These are phyloP conservation scores for Saccopteryx bilineata DNA, from an alignment of 2,113 vertebrate species.

Conservation along the genomic window DNA sequence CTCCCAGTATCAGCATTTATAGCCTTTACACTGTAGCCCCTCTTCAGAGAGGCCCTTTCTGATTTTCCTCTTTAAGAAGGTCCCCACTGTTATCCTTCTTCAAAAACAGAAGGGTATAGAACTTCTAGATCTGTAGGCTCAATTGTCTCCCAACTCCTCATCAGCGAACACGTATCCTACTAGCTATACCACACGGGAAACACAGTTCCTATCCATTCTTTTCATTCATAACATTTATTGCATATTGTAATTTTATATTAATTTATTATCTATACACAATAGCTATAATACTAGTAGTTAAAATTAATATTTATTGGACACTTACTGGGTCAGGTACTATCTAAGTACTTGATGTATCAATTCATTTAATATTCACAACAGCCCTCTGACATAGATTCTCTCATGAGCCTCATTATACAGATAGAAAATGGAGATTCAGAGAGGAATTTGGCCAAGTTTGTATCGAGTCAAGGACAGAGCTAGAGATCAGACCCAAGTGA, in stretches of 20 bases:
- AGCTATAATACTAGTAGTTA: conserved; percentile 35
- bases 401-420: background rate
- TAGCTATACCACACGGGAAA: background rate
- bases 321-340: background rate
- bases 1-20: background rate
- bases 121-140: background rate
- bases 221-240: background rate
- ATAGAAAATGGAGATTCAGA: background rate
- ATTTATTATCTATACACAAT: conserved; percentile 1
- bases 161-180: background rate
- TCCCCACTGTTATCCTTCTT: background rate
- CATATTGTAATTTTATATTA: conserved; percentile 49
- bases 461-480: background rate
- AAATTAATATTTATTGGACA: conserved; percentile 29
- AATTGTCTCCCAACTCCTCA: fast-evolving
- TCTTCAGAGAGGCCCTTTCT: background rate
- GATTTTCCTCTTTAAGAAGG: background rate
- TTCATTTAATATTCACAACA: conserved; percentile 24
- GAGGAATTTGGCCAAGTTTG: background rate
- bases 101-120: background rate
- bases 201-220: background rate
- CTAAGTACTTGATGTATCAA: background rate
- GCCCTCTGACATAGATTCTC: conserved; percentile 2
- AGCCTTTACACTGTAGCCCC: background rate
- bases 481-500: background rate